Percentiles rank a stretch among this genome's conserved stretches.
Evolutionary conservation across 2,113 vertebrate genomes (phyloP).

Genomic region (Furnarius figulus): DNA sequence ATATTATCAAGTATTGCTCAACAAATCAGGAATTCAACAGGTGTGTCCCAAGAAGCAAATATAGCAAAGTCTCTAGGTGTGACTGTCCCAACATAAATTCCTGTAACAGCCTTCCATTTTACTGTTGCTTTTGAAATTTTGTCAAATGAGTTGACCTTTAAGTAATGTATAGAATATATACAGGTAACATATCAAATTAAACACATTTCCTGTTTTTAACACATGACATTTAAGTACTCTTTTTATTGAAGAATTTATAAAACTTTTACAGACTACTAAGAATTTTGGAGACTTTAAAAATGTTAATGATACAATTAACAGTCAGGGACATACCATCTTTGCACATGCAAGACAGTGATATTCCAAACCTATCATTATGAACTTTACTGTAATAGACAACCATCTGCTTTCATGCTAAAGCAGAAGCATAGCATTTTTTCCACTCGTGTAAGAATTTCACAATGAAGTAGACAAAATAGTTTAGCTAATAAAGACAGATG

Average conservation of each 20-base stretch:
- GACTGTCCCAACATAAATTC: background rate
- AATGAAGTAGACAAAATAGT: background rate
- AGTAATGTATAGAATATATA: constrained; percentile 36
- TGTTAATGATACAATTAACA: constrained; percentile 77
- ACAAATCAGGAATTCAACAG: background rate
- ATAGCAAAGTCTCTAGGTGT: background rate
- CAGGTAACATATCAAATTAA: constrained; percentile 44
- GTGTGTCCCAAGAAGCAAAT: background rate
- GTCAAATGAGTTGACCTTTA: constrained; percentile 62
- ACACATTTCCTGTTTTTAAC: constrained; percentile 59
- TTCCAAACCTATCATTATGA: constrained; percentile 67
- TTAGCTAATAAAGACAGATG: background rate
- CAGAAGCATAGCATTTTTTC: background rate
- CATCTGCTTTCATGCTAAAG: constrained; percentile 65
- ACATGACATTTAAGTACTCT: constrained; percentile 57
- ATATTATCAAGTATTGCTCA: background rate
- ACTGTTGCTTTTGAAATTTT: constrained; percentile 46
- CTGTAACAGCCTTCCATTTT: constrained; percentile 28
- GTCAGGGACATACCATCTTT: constrained; percentile 38
- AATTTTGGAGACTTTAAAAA: constrained; percentile 62
- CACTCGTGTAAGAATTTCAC: background rate
- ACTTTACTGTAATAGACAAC: constrained; percentile 67
- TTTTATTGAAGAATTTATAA: constrained; percentile 68
- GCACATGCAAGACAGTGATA: constrained; percentile 37
- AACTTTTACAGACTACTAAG: constrained; percentile 66